These are phyloP conservation scores for Bombus impatiens DNA, from an alignment of 1,140 invertebrate species.

Conservation along the genomic window DNA sequence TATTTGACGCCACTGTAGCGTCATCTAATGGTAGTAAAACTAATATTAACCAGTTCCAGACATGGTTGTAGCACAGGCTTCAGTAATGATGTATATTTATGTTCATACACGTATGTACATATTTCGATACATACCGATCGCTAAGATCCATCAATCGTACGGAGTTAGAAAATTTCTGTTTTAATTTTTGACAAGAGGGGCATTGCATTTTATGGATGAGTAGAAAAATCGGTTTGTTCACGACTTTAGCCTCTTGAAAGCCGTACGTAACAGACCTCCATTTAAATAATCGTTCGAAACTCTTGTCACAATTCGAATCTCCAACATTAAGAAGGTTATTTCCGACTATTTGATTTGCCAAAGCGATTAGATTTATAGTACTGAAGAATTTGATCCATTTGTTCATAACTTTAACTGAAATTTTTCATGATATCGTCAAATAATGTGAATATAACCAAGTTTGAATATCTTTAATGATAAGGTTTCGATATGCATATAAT, in stretches of 20 bases:
- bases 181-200: constrained; percentile 68
- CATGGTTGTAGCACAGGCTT: no score
- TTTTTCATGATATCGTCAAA: neutral
- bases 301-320: constrained; percentile 41
- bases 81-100: neutral
- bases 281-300: constrained; percentile 66
- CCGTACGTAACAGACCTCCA: constrained; percentile 67
- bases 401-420: constrained; percentile 4
- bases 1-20: no score
- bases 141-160: constrained; percentile 72
- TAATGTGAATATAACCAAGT: neutral
- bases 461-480: neutral
- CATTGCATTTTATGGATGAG: constrained; percentile 69
- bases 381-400: constrained; percentile 32
- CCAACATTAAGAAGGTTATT: neutral
- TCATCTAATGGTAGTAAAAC: neutral
- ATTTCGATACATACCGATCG: constrained; percentile 61
- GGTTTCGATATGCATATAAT: neutral
- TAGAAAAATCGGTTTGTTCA: constrained; percentile 71
- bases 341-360: constrained; percentile 25
- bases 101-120: neutral
- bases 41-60: neutral
- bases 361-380: constrained; percentile 18
- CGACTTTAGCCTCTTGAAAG: constrained; percentile 66
- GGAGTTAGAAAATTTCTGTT: constrained; percentile 70